Percentiles rank a stretch among this genome's conserved stretches.
Conservation (phyloP, 2,888 invertebrate genomes). For the Apamea sordens region DNA sequence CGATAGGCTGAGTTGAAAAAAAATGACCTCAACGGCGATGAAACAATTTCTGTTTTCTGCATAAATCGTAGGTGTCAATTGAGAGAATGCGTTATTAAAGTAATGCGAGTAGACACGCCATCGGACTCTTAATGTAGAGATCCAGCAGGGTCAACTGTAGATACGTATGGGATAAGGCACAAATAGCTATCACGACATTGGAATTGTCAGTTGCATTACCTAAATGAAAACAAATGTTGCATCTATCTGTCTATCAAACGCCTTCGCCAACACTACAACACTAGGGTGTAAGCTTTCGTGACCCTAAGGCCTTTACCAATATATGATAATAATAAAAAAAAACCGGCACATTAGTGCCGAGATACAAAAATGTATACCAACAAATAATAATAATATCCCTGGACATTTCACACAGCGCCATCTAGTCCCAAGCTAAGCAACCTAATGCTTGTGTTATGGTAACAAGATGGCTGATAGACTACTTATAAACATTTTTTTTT, state of each 20-base stretch:
- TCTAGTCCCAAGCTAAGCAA: no score
- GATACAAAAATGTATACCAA: no score
- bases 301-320: not conserved
- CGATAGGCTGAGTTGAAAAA: not conserved
- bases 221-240: not conserved
- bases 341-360: no score
- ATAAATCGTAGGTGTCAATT: constrained; percentile 48
- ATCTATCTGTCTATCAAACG: not conserved
- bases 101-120: constrained; percentile 14
- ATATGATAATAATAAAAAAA: no score
- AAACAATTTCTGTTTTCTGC: constrained; percentile 26
- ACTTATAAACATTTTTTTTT: no score
- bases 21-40: constrained; percentile 19
- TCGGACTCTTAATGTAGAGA: constrained; percentile 1
- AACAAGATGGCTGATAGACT: no score
- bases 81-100: constrained; percentile 7
- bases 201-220: not conserved
- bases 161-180: not conserved
- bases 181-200: not conserved
- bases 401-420: no score
- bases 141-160: not conserved
- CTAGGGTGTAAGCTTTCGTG: not conserved
- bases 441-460: no score
- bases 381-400: no score
- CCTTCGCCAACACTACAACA: not conserved